Evolutionary conservation across 2,113 vertebrate species (phyloP).

Genomic region (Oryzias woworae): DNA sequence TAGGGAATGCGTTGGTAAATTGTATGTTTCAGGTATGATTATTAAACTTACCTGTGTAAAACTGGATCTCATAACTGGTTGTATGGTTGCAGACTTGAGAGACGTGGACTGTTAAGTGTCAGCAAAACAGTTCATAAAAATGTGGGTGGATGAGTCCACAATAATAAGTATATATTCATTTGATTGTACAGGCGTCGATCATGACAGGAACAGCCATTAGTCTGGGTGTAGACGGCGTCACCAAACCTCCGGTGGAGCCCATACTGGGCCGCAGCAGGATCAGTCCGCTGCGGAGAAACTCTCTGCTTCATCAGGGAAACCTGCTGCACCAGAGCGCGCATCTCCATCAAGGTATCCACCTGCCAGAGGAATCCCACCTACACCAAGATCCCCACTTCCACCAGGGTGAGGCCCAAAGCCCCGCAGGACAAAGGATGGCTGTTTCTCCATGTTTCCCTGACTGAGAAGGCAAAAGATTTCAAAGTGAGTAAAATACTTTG

Average conservation of each 20-base stretch:
- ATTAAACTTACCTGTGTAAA: no score
- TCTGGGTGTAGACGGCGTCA: slow-evolving; percentile 81
- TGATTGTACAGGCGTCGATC: slow-evolving; percentile 85
- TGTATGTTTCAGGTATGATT: no score
- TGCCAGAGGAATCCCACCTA: slow-evolving; percentile 59
- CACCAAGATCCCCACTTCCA: slow-evolving; percentile 39
- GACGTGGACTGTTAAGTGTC: no score
- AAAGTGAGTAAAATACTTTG: neutral
- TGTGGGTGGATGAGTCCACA: no score
- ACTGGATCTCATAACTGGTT: no score
- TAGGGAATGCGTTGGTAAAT: no score
- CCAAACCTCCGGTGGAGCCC: slow-evolving; percentile 77
- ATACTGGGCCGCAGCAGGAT: slow-evolving; percentile 70
- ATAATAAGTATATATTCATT: neutral
- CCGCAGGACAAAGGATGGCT: no score
- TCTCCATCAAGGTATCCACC: slow-evolving; percentile 41
- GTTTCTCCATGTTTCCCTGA: no score
- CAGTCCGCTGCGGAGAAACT: slow-evolving; percentile 76
- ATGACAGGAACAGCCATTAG: slow-evolving; percentile 91
- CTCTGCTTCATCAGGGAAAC: slow-evolving; percentile 61
- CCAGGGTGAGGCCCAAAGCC: no score
- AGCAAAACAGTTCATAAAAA: neutral
- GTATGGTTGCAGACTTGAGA: no score
- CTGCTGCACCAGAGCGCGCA: slow-evolving; percentile 62
- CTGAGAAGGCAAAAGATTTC: no score